Base-by-base conservation (phyloP, 2,797 vertebrate species). In the Amphiprion clarkii region DNA sequence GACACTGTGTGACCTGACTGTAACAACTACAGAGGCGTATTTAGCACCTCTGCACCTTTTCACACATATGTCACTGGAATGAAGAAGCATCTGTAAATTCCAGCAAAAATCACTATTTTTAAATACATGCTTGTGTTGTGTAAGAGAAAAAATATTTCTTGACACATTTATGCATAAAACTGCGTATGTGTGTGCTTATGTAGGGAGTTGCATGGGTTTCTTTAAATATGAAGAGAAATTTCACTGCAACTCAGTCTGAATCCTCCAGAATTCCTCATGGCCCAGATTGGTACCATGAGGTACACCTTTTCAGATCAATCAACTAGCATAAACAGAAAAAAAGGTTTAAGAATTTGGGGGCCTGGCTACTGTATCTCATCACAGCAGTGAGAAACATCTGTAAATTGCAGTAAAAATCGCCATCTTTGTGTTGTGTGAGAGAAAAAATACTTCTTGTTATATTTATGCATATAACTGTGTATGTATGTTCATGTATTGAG, bases 331-430 rank as follows among this genome's bases (percentile, higher is more conserved):
- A 64, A 67, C 6, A 78, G 31, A 8, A 33, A 61, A 61, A 27
- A 14, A 61, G n/a, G 44, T 59, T 71, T 67, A 5, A 71, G 7
- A 61, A 78, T 79, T 2, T 12, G 49, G 76, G 75, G 72, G 55
- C 75, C 81, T 74, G 25, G 73, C 88, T 84, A 85, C 68, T 84
- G 63, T 80, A 76, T 95, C 95, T 95, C 94, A 96, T 95, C 95
- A 95, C 92, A 86, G 94, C 88, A 91, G 93, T 94, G 94, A 61
- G 16, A 62, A 71, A 71, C 36, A 57, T 53, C 33, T 71, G 68
- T 56, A 52, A 52, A 74, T 89, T 80, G 61, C 57, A 14, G 12
- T 70, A 78, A 79, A 6, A 66, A 19, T 0, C 10, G 10, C 19
- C 67, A n/a, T 8, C 71, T 81, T 12, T 33, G 3, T 0, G 1